Evolutionary conservation across 2,888 invertebrate species (phyloP), one percentile per base, ranked within the genome.

Genomic region (Tetragonula carbonaria): DNA sequence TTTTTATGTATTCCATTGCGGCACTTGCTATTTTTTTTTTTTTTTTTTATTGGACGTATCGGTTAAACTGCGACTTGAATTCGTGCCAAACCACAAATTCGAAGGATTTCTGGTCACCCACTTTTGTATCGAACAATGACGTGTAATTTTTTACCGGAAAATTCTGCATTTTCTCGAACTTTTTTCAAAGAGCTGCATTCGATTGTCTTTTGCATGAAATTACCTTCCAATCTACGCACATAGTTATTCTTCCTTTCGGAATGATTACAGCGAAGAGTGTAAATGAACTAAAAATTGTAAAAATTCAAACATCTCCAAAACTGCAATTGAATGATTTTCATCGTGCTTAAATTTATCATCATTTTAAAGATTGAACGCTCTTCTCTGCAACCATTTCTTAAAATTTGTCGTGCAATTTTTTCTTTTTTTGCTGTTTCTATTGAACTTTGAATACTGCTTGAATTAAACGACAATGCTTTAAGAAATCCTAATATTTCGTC

Each of bases 41-140:
- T 73, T 81, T 81, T 72, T 81, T 63, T 18, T 33, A 13, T 33
- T 21, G 65, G 65, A 79, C 51, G 63, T 82, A 74, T 74, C 70
- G 51, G 82, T 82, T 82, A 65, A 79, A 79, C 67, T 74, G 80
- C 66, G 66, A 82, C 71, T 82, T 82, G 82, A 82, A 79, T 71
- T 66, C 79, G 80, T 79, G 82, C 82, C 82, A 82, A 63, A 59
- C 82, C 80, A 59, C 79, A 74, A 74, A 80, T 82, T 82, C 66
- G 59, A 45, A 68, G 74, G 70, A 66, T 74, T 82, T 79, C 71
- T 72, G 74, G 71, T 71, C 74, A 70, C 79, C 79, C 73, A 78
- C 68, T 78, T 81, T 81, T 73, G 73, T 78, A 78, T 73, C 67
- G 78, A 55, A 68, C 78, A 78, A 73, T 78, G 78, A 73, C 73